These are phyloP conservation scores for Sorex maritimensis DNA, from an alignment of 2,797 vertebrate genomes.

Conservation along the genomic window DNA sequence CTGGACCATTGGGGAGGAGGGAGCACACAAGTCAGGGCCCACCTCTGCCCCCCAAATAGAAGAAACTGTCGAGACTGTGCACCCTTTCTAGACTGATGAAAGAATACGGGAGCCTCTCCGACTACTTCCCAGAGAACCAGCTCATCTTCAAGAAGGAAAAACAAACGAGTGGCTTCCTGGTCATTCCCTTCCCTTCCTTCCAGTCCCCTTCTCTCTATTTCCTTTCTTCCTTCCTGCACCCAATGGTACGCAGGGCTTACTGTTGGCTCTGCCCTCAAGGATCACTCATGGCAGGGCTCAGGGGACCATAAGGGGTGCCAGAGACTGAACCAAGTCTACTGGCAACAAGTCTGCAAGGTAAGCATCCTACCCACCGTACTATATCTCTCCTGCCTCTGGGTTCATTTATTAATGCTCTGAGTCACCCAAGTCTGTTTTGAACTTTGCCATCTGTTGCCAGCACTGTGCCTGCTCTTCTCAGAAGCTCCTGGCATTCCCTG, in stretches of 20 bases:
- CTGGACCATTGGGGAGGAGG: background rate
- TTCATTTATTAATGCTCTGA: constrained; percentile 53
- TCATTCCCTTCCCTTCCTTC: background rate
- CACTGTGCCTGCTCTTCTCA: background rate
- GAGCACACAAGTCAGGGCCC: constrained; percentile 21
- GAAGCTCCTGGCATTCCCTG: background rate
- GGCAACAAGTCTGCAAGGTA: too few species aligned
- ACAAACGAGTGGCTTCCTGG: constrained; percentile 41
- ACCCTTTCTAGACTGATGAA: background rate
- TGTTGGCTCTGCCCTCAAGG: too few species aligned
- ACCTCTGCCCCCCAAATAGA: background rate
- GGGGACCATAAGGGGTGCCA: too few species aligned
- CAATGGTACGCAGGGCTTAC: too few species aligned
- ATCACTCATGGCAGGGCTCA: too few species aligned
- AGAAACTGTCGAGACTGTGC: background rate
- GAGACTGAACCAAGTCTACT: too few species aligned
- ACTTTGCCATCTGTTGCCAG: constrained; percentile 43
- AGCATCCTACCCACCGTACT: too few species aligned
- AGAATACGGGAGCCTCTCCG: constrained; percentile 10
- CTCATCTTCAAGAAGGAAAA: constrained; percentile 35
- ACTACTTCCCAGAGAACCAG: constrained; percentile 60
- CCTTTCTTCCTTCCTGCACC: too few species aligned
- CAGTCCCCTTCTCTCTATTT: too few species aligned
- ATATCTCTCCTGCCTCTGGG: too few species aligned
- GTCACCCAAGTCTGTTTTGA: constrained; percentile 15